phyloP scores from a whole-genome alignment of 2,797 vertebrate genomes.

The Denticeps clupeoides region DNA sequence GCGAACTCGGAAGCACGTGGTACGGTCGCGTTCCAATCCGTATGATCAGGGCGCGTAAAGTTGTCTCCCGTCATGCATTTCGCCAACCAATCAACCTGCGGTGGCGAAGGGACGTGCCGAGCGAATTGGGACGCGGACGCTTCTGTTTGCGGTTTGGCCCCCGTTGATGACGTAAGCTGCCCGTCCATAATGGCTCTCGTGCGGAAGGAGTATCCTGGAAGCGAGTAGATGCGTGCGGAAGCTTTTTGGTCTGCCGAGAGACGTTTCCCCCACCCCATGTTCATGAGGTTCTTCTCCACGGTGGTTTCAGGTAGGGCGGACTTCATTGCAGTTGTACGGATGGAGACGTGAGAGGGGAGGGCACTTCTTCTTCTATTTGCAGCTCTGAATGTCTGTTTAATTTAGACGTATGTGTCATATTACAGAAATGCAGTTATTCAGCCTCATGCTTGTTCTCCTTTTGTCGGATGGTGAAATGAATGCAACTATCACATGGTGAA shows the following conservation, averaged over 20 bases:
- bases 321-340: not conserved
- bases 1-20: not conserved
- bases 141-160: conserved; percentile 29
- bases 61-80: too few relatives aligned
- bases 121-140: conserved; percentile 11
- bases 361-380: not conserved
- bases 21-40: not conserved
- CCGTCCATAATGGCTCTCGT: conserved; percentile 36
- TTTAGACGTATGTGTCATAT: too few relatives aligned
- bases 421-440: too few relatives aligned
- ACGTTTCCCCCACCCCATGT: conserved; percentile 40
- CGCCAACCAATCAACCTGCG: too few relatives aligned
- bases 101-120: too few relatives aligned
- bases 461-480: too few relatives aligned
- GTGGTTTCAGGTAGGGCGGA: conserved; percentile 53
- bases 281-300: conserved; percentile 48
- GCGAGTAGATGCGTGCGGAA: conserved; percentile 21
- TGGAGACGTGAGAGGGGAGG: not conserved
- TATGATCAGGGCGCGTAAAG: too few relatives aligned
- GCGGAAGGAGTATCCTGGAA: conserved; percentile 22
- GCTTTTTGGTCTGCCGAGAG: conserved; percentile 8
- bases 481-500: too few relatives aligned
- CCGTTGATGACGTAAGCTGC: conserved; percentile 44
- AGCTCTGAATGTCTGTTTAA: not conserved
- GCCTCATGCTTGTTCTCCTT: too few relatives aligned